Evolutionary conservation across 2,888 invertebrate species (phyloP), one percentile per base, ranked within the genome.

Genomic region (Euzetes globulus): DNA sequence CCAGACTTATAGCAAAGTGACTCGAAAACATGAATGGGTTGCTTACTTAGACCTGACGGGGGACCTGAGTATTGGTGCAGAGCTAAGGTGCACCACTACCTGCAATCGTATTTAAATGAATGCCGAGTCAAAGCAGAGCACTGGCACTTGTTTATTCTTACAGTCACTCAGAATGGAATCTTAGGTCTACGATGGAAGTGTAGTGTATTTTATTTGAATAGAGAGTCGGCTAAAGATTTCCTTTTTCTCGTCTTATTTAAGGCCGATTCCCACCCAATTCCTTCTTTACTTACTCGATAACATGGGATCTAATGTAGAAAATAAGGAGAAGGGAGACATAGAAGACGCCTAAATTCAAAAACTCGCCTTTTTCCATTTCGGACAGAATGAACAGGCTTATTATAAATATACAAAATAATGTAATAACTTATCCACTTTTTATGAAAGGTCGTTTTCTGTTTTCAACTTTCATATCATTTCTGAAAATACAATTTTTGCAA

Each of bases 161-260:
- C n/a, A 68, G 41, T 63, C 29, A 63, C 63, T 63, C 19, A 68
- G 41, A 45, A 68, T 68, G 41, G 41, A 68, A 41, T 37, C 41
- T 68, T 19, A 47, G 13, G 47, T 11, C 47, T 47, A 13, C 47
- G 13, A 11, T n/a, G 41, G 41, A 68, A n/a, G 37, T n/a, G 65
- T 37, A 65, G 65, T 65, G 68, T 41, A 68, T 68, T 68, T 68
- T 37, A n/a, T 68, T 45, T 68, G 37, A 68, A 68, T 45, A 68
- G 45, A 68, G 4, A 7, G 19, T 45, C 6, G 41, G 68, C 68
- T 68, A 68, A 68, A 68, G 68, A 68, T 68, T 68, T 68, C 68
- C 68, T 68, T 68, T n/a, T 68, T 68, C 45, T 68, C 68, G 68
- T 68, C 68, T 68, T 68, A 68, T 68, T 68, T 68, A 68, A 68